Base-by-base conservation (phyloP, 2,113 vertebrate species). In the Ploceus nigricollis region DNA sequence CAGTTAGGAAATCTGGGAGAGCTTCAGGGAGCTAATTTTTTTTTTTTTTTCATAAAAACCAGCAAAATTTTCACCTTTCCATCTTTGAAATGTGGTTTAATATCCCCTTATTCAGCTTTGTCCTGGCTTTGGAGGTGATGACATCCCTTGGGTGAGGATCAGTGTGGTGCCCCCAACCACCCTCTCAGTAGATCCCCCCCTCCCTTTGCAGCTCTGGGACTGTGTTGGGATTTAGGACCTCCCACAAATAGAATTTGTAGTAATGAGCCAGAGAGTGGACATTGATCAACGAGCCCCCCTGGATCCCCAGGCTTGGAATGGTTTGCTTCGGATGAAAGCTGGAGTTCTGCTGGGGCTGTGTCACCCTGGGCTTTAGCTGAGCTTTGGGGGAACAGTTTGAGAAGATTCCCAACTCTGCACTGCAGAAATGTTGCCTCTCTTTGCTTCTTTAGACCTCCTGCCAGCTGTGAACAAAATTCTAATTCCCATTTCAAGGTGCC, bases 401-500 rank as follows among this genome's bases (percentile, higher is more conserved):
- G 91, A 31, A 7, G 79, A 84, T 82, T 91, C 56, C 13, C 64
- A 31, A 24, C 40, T 16, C 56, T 40, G 64, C 66, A 33, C 21
- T 72, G 92, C 60, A 60, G 69, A 84, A 78, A 63, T 17, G 33
- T 39, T 87, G 16, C 47, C 30, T 64, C 64, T 70, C 56, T 77
- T 17, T 79, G 45, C 70, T 69, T 75, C 24, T 65, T 79, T 13
- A 50, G 56, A 22, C 68, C 81, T 82, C 82, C 57, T 44, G 58
- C 17, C 69, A 60, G 94, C 80, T 65, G 79, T 44, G 91, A 69
- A 20, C 66, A 6, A 2, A 40, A 30, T 56, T 60, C n/a, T 76
- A 71, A 72, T 47, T 75, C 54, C 75, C 70, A 75, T 95, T 92
- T 88, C 77, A 54, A 88, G 85, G 86, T 58, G 37, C 86, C 69